These are phyloP conservation scores for Heliconius eleuchia DNA, from an alignment of 1,140 invertebrate genomes.

Conservation along the genomic window DNA sequence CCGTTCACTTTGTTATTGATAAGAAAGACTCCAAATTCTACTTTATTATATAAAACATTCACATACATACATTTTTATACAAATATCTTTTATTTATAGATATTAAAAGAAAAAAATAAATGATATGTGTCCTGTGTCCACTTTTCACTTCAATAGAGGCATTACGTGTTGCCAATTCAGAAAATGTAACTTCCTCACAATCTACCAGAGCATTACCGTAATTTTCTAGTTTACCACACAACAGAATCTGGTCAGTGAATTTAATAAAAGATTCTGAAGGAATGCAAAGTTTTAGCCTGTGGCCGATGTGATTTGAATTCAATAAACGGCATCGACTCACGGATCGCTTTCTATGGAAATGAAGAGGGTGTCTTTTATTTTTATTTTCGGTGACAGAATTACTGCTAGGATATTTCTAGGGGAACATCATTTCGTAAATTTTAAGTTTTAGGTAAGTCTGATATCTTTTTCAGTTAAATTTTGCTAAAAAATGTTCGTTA, in stretches of 20 bases:
- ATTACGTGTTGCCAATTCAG: not conserved
- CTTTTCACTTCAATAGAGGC: too few relatives aligned
- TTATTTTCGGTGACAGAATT: conserved; percentile 22
- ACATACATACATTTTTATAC: too few relatives aligned
- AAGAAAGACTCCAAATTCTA: too few relatives aligned
- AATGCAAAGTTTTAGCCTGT: conserved; percentile 47
- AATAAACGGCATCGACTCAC: conserved; percentile 52
- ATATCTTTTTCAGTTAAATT: too few relatives aligned
- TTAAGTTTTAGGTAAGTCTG: not conserved
- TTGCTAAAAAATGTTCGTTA: too few relatives aligned
- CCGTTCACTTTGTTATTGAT: too few relatives aligned
- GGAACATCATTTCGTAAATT: not conserved
- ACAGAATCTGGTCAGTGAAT: conserved; percentile 25
- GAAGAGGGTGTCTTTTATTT: conserved; percentile 50
- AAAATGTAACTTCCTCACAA: not conserved
- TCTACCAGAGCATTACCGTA: not conserved
- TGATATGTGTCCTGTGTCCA: too few relatives aligned
- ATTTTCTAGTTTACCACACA: not conserved
- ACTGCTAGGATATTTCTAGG: not conserved
- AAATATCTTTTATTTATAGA: too few relatives aligned
- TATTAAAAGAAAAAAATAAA: too few relatives aligned
- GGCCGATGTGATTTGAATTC: conserved; percentile 61
- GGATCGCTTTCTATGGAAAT: conserved; percentile 69
- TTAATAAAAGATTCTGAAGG: conserved; percentile 31
- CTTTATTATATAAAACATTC: too few relatives aligned